phyloP scores from a whole-genome alignment of 2,797 vertebrate genomes.

The Eupleurogrammus muticus region DNA sequence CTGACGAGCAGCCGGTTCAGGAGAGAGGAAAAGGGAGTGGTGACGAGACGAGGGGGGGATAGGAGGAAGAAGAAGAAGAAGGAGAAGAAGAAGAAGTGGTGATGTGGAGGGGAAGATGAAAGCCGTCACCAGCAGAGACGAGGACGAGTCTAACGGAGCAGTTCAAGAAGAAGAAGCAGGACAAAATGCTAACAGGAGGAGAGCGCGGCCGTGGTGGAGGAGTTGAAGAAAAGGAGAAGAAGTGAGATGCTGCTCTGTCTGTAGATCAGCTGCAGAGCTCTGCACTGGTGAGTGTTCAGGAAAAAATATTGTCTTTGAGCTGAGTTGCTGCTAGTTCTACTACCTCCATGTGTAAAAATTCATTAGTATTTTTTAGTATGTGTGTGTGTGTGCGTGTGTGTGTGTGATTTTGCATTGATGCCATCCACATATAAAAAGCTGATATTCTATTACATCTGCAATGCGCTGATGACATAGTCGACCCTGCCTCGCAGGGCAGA shows the following conservation, averaged over 20 bases:
- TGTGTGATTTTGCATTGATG: no score
- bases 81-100: no score
- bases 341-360: no score
- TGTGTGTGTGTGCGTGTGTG: no score
- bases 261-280: not conserved
- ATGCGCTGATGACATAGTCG: constrained; percentile 50
- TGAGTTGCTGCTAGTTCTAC: no score
- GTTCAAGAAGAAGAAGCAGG: constrained; percentile 14
- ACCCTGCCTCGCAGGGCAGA: constrained; percentile 30
- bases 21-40: constrained; percentile 58
- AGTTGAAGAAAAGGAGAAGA: constrained; percentile 21
- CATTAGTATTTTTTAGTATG: no score
- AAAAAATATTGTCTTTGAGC: constrained; percentile 17
- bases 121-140: constrained; percentile 38
- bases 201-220: not conserved
- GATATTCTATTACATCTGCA: constrained; percentile 71
- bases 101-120: constrained; percentile 53
- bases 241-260: not conserved
- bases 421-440: constrained; percentile 10
- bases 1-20: constrained; percentile 79
- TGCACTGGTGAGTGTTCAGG: constrained; percentile 55
- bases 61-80: no score
- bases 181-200: no score
- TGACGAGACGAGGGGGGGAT: no score
- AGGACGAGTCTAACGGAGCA: constrained; percentile 5